phyloP scores from a whole-genome alignment of 2,113 vertebrate genomes.

The Cryptomyrus ogoouensis region DNA sequence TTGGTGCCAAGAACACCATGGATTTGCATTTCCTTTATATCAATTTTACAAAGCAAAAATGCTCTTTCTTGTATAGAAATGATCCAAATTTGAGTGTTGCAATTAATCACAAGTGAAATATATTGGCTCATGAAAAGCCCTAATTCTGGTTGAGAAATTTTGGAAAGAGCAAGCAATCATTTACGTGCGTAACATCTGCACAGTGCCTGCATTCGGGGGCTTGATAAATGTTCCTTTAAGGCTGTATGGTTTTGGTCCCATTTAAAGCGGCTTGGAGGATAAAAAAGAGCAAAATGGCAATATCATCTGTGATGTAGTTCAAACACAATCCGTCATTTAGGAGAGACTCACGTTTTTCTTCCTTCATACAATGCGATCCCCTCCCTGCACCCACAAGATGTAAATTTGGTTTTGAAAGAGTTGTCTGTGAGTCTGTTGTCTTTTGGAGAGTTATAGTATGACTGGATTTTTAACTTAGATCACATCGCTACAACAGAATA shows the following conservation, averaged over 20 bases:
- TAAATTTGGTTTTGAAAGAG: constrained; percentile 38
- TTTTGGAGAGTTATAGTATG: constrained; percentile 26
- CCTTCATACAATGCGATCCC: constrained; percentile 57
- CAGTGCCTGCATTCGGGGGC: constrained; percentile 45
- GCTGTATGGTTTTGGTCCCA: constrained; percentile 63
- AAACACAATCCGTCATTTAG: constrained; percentile 66
- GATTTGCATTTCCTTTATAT: constrained; percentile 79
- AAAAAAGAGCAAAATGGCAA: constrained; percentile 51
- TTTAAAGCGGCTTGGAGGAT: constrained; percentile 65
- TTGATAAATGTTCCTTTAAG: constrained; percentile 76
- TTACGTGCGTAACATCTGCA: constrained; percentile 64
- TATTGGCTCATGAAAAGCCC: constrained; percentile 76
- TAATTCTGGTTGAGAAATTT: constrained; percentile 69
- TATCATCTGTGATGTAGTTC: constrained; percentile 58
- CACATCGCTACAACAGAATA: constrained; percentile 29
- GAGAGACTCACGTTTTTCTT: constrained; percentile 53
- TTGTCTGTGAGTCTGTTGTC: constrained; percentile 24
- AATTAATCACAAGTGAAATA: constrained; percentile 80
- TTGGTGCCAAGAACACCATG: constrained; percentile 75
- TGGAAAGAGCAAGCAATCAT: constrained; percentile 61
- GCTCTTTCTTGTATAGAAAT: constrained; percentile 70
- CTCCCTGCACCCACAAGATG: constrained; percentile 29
- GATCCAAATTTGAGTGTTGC: constrained; percentile 75
- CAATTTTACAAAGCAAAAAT: constrained; percentile 74
- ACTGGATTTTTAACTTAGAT: constrained; percentile 31